Evolutionary conservation across 2,888 invertebrate genomes (phyloP).

Genomic region (Pristionchus fissidentatus): DNA sequence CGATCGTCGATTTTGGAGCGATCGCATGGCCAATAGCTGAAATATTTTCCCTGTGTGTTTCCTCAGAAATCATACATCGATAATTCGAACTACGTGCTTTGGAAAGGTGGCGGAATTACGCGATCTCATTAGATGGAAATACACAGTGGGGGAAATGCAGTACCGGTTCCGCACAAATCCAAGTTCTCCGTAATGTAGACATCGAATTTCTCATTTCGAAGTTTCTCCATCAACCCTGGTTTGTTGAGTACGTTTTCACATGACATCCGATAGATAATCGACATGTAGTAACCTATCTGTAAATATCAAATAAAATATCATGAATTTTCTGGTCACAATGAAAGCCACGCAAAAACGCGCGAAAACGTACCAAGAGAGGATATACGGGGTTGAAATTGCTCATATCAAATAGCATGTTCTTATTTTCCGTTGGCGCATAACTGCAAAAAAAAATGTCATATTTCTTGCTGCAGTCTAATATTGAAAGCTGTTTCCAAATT

Average conservation of each 20-base stretch:
- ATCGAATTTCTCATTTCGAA: background rate
- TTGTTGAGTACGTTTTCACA: background rate
- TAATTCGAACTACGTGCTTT: no score
- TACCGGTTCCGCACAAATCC: background rate
- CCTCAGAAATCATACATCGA: no score
- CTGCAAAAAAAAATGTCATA: background rate
- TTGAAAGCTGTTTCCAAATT: no score
- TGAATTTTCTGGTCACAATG: background rate
- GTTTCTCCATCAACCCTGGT: background rate
- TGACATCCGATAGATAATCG: background rate
- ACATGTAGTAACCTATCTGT: background rate
- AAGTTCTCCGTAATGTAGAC: constrained; percentile 28
- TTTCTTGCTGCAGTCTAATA: no score
- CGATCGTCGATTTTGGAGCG: background rate
- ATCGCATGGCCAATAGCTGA: background rate
- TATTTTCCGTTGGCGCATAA: background rate
- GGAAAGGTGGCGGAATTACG: no score
- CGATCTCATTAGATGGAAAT: background rate
- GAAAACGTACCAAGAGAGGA: background rate
- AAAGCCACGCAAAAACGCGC: background rate
- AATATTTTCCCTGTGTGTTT: no score
- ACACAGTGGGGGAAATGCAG: no score
- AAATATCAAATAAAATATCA: background rate
- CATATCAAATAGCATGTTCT: background rate
- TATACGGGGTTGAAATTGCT: background rate